phyloP scores from a whole-genome alignment of 2,797 vertebrate species.

The Salarias fasciatus region DNA sequence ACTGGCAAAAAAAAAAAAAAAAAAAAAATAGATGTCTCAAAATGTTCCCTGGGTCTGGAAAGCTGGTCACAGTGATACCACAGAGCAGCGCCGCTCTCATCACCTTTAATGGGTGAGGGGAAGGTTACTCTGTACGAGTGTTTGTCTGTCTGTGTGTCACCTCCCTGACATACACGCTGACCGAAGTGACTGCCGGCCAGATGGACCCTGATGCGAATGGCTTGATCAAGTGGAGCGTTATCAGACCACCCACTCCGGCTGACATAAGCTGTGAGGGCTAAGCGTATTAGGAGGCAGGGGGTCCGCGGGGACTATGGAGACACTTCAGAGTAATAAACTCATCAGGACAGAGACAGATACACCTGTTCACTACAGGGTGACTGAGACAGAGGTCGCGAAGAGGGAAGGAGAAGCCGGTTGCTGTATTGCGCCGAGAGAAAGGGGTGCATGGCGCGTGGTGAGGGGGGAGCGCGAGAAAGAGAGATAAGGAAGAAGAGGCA shows the following conservation, averaged over 20 bases:
- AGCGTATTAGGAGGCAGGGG: conserved; percentile 78
- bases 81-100: conserved; percentile 35
- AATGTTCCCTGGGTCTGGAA: conserved; percentile 29
- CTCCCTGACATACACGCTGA: conserved; percentile 64
- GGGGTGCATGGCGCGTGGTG: conserved; percentile 27
- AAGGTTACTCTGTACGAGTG: conserved; percentile 43
- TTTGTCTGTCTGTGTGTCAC: conserved; percentile 51
- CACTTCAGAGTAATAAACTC: conserved; percentile 82
- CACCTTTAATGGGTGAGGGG: conserved; percentile 52
- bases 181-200: conserved; percentile 69
- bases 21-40: conserved; percentile 18
- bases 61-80: conserved; percentile 21
- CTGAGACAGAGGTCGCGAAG: conserved; percentile 63
- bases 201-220: conserved; percentile 76
- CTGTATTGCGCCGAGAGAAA: conserved; percentile 30
- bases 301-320: conserved; percentile 69
- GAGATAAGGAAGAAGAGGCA: conserved; percentile 50
- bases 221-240: conserved; percentile 75
- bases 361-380: conserved; percentile 77
- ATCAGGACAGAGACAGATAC: conserved; percentile 79
- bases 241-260: conserved; percentile 77
- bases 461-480: neutral
- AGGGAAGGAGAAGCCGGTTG: conserved; percentile 38
- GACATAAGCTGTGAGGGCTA: conserved; percentile 77
- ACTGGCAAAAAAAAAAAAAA: neutral